phyloP scores from a whole-genome alignment of 2,888 invertebrate genomes.

The Leptopterna dolabrata region DNA sequence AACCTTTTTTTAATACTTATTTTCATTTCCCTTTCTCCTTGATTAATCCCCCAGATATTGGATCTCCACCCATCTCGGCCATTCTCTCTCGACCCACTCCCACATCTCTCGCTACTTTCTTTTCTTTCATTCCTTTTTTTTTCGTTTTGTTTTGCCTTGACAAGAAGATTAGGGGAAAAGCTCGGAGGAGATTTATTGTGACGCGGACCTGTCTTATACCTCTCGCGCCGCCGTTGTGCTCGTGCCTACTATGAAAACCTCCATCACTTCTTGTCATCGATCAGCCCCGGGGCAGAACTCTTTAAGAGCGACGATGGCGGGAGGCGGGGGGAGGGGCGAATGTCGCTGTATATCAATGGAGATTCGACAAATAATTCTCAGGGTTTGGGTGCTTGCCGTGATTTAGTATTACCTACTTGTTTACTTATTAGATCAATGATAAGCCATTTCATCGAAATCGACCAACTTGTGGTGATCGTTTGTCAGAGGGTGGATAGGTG shows the following conservation, averaged over 20 bases:
- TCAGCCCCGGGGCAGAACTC: neutral
- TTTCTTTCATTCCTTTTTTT: neutral
- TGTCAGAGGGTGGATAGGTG: too few relatives aligned
- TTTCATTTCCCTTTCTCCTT: conserved; percentile 23
- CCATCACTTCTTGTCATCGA: conserved; percentile 7
- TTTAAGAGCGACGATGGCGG: too few relatives aligned
- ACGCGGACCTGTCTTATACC: neutral
- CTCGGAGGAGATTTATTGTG: conserved; percentile 25
- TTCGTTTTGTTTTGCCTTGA: neutral
- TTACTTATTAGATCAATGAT: too few relatives aligned
- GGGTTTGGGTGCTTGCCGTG: too few relatives aligned
- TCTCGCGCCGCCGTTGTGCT: neutral
- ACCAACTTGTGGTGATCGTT: too few relatives aligned
- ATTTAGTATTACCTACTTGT: too few relatives aligned
- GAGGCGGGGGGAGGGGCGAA: too few relatives aligned
- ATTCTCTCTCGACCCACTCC: neutral
- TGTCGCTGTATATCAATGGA: too few relatives aligned
- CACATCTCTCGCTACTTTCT: neutral
- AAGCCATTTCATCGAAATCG: too few relatives aligned
- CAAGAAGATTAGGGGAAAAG: conserved; percentile 17
- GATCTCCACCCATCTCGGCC: neutral
- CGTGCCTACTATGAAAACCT: conserved; percentile 10
- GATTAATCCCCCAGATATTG: conserved; percentile 20
- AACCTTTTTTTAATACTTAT: conserved; percentile 17
- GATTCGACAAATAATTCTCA: too few relatives aligned